Evolutionary conservation across 2,888 invertebrate species (phyloP).

Genomic region (Harpalus rufipes): DNA sequence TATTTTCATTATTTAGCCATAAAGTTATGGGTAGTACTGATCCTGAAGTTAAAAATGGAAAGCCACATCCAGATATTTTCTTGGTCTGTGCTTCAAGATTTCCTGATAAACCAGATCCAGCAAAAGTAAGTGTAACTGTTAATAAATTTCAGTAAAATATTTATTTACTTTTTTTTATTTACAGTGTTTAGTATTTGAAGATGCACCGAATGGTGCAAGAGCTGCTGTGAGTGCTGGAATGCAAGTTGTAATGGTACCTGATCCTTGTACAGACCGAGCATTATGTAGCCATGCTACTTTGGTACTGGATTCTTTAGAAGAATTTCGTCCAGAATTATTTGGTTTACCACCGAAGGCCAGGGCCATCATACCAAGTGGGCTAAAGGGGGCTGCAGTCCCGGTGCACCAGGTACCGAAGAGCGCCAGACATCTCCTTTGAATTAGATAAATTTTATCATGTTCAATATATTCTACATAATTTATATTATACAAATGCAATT

Average conservation of each 20-base stretch:
- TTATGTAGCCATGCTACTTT: constrained; percentile 77
- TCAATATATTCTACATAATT: constrained; percentile 47
- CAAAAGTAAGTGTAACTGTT: constrained; percentile 70
- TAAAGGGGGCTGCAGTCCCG: too few species aligned
- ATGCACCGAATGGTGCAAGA: constrained; percentile 83
- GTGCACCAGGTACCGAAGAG: too few species aligned
- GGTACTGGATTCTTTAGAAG: constrained; percentile 79
- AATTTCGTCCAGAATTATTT: constrained; percentile 83
- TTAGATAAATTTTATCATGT: constrained; percentile 23
- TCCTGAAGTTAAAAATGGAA: constrained; percentile 87
- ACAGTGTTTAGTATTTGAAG: constrained; percentile 83
- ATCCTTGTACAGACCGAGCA: constrained; percentile 75
- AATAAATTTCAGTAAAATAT: too few species aligned
- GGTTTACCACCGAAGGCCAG: constrained; percentile 76
- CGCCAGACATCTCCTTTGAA: too few species aligned
- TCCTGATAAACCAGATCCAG: constrained; percentile 77
- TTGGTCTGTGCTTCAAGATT: constrained; percentile 82
- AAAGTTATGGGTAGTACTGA: constrained; percentile 87
- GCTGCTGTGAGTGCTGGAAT: constrained; percentile 82
- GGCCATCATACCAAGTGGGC: too few species aligned
- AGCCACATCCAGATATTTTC: constrained; percentile 92
- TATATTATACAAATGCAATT: constrained; percentile 41
- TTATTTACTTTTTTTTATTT: constrained; percentile 63
- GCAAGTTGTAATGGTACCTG: constrained; percentile 82
- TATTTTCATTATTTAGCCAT: constrained; percentile 61